phyloP scores from a whole-genome alignment of 2,113 vertebrate species.

The Bolborhynchus lineola region DNA sequence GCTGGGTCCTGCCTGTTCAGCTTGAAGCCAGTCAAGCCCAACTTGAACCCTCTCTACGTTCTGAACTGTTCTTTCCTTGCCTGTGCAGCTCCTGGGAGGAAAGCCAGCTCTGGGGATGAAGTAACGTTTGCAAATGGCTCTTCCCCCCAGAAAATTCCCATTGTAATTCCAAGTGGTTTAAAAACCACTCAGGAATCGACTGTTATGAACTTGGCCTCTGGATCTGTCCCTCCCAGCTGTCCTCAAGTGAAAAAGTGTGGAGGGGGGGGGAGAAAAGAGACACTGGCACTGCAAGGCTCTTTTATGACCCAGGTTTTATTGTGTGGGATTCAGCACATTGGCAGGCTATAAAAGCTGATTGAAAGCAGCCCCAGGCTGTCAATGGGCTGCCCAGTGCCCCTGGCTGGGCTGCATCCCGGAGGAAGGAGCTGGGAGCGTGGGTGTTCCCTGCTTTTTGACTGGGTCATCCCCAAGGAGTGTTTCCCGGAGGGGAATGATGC shows the following conservation, averaged over 20 bases:
- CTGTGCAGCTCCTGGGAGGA: constrained; percentile 38
- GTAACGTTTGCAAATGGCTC: constrained; percentile 47
- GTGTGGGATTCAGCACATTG: constrained; percentile 34
- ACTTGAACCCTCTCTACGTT: not conserved
- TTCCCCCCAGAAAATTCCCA: constrained; percentile 40
- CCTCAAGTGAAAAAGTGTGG: constrained; percentile 32
- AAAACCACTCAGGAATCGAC: not conserved
- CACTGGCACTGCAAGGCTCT: constrained; percentile 31
- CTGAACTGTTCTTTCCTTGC: constrained; percentile 8
- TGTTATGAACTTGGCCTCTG: not conserved
- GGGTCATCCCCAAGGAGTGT: rapidly evolving
- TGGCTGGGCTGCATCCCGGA: not conserved
- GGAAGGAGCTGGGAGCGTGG: not conserved
- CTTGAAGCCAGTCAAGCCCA: not conserved
- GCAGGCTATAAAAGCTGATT: constrained; percentile 67
- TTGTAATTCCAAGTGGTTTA: constrained; percentile 26
- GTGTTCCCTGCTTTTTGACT: rapidly evolving
- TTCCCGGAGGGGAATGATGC: not conserved
- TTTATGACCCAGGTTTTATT: constrained; percentile 60
- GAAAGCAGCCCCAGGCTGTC: constrained; percentile 56
- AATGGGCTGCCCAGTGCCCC: constrained; percentile 11
- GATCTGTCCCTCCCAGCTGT: not conserved
- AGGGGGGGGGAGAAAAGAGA: rapidly evolving
- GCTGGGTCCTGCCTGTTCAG: not conserved
- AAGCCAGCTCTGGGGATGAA: constrained; percentile 61